Evolutionary conservation across 2,888 invertebrate genomes (phyloP), one percentile per base, ranked within the genome.

Genomic region (Didymodactylos carnosus): DNA sequence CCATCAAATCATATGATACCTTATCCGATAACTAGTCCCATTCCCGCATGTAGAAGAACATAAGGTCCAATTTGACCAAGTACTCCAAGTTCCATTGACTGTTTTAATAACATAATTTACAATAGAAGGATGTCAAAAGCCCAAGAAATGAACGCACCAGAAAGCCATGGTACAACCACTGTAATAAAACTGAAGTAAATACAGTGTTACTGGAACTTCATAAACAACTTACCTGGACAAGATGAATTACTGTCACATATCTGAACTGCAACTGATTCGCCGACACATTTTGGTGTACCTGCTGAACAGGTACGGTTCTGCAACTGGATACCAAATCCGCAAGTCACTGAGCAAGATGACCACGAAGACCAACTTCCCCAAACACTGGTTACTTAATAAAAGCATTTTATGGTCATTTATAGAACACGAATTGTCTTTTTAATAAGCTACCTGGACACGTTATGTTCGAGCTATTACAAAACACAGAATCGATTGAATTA

Each of bases 21-120:
- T 62, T 39, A 46, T 29, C 4, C 72, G 72, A 39, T 23, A 51
- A 49, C 70, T 39, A 43, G 43, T 71, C 25, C 75, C 72, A 19
- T 46, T 69, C 13, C 70, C 75, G 46, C 75, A 75, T 14, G 72
- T 70, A 6, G n/a, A 27, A 7, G 75, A 75, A 49, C 75, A 75
- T 6, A 43, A 23, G 14, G 53, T 29, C 75, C 75, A 75, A 35
- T 72, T 41, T 27, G 29, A 43, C 72, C 72, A 72, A 13, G 39
- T 27, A 25, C 41, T 39, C 70, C 70, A 70, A 40, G 39, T 70
- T 23, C 62, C 62, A 62, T 4, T 62, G 11, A 35, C 62, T 62
- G 11, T 25, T 10, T 25, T 49, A 49, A 25, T 25, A 25, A 49
- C 13, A 49, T 23, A n/a, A 10, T 49, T 7, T 4, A 6, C 25